Base-by-base conservation (phyloP, 2,888 invertebrate species). In the Oscheius sp. region DNA sequence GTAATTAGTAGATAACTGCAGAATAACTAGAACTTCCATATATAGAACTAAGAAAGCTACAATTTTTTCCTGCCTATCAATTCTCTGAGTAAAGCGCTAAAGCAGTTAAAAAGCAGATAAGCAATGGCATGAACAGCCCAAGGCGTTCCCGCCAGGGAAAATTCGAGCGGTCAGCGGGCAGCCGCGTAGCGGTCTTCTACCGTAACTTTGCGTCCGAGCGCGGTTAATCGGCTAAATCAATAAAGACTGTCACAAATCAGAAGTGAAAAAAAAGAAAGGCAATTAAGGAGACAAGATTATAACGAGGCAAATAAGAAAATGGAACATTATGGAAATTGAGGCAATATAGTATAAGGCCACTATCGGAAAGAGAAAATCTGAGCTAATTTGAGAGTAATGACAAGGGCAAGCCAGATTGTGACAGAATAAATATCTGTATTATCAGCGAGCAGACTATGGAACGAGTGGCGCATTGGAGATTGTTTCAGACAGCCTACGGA, bases 181-280 rank as follows among this genome's bases (percentile, higher is more conserved):
- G 33, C 54, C 36, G 54, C 54, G 54, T n/a, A 33, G 54, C 54
- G 54, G 54, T 54, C 54, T 54, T 54, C 14, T 54, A 54, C 54
- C 33, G 54, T 54, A 54, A 54, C 54, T 54, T 54, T 33, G 54
- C 54, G 33, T 32, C 36, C n/a, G 54, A 33, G 54, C 54, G 54
- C 54, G 33, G 54, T 54, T 54, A 54, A 54, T 54, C 54, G 54
- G 33, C n/a, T 33, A 54, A 54, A 54, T 54, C 54, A 54, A 54
- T 54, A 54, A 20, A 33, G 54, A 36, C 8, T 36, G 8, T 36
- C 36, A 9, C 8, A 36, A 36, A 8, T 8, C 8, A 36, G 36
- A 36, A 36, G 14, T 36, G 36, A 14, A 14, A 36, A 36, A 36
- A 14, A 36, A 36, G 36, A 14, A 36, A n/a, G n/a, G n/a, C n/a